These are phyloP conservation scores for Dioctria linearis DNA, from an alignment of 2,888 invertebrate species.

Conservation along the genomic window DNA sequence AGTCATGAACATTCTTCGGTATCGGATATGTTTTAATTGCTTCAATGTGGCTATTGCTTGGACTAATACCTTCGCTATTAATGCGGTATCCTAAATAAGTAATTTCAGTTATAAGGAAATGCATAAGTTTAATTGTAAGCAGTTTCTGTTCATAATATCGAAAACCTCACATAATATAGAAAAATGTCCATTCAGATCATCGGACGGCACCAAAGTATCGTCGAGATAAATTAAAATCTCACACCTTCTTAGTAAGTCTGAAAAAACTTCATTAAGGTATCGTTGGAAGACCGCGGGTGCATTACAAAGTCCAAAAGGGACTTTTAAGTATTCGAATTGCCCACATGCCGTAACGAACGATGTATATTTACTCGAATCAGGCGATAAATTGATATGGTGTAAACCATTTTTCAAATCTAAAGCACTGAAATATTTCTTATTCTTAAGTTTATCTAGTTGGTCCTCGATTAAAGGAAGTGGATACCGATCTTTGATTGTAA, in stretches of 20 bases:
- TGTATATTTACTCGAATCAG: not conserved
- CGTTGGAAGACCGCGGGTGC: not conserved
- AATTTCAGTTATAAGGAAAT: not conserved
- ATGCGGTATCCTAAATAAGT: not conserved
- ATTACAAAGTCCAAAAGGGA: not conserved
- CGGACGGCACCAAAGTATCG: not conserved
- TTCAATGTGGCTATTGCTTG: not conserved
- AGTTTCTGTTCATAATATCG: not conserved
- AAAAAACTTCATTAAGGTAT: not conserved
- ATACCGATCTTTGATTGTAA: not conserved
- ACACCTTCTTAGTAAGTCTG: not conserved
- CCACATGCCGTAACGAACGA: not conserved
- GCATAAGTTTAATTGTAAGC: not conserved
- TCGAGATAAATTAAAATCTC: not conserved
- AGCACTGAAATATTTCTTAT: not conserved
- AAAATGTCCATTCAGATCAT: not conserved
- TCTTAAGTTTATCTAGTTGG: not conserved
- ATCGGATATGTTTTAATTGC: not conserved
- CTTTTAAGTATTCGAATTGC: not conserved
- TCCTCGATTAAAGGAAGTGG: not conserved
- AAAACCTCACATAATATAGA: not conserved
- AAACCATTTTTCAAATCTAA: not conserved
- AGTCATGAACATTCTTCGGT: not conserved
- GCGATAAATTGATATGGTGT: not conserved
- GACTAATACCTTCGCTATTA: not conserved